A percentile compares a stretch with the other conserved stretches of the same genome.
Evolutionary conservation across 2,113 vertebrate species (phyloP).

Genomic region (Chamaea fasciata): DNA sequence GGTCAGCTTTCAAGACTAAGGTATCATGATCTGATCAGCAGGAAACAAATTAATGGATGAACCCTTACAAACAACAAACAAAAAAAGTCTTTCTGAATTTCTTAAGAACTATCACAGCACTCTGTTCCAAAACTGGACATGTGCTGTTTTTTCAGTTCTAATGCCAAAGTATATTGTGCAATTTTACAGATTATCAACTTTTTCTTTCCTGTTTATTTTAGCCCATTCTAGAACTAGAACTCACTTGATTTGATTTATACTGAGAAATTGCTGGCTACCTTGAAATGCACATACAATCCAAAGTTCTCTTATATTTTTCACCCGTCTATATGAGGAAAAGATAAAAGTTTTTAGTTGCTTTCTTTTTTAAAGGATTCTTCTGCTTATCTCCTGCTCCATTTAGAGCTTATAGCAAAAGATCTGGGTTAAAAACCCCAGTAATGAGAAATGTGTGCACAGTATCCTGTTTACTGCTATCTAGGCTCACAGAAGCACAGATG

Average conservation of each 20-base stretch:
- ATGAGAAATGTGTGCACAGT: background rate
- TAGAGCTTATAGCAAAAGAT: background rate
- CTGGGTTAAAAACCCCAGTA: background rate
- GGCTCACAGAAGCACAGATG: background rate
- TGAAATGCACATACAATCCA: background rate
- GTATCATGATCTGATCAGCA: background rate
- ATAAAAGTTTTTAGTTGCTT: background rate
- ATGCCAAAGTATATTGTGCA: background rate
- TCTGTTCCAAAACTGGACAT: background rate
- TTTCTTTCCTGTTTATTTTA: constrained; percentile 2
- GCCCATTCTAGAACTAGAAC: background rate
- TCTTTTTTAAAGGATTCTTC: background rate
- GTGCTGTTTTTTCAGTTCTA: background rate
- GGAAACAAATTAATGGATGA: background rate
- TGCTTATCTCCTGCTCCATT: background rate
- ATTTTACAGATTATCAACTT: background rate
- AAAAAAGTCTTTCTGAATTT: background rate
- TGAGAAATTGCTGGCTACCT: background rate
- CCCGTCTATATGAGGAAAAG: background rate
- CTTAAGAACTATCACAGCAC: background rate
- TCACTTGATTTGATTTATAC: background rate
- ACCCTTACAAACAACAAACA: background rate
- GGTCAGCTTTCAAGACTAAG: background rate
- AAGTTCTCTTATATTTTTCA: background rate
- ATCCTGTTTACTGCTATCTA: background rate